These are phyloP conservation scores for Trogon surrucura DNA, from an alignment of 2,113 vertebrate species.

Conservation along the genomic window DNA sequence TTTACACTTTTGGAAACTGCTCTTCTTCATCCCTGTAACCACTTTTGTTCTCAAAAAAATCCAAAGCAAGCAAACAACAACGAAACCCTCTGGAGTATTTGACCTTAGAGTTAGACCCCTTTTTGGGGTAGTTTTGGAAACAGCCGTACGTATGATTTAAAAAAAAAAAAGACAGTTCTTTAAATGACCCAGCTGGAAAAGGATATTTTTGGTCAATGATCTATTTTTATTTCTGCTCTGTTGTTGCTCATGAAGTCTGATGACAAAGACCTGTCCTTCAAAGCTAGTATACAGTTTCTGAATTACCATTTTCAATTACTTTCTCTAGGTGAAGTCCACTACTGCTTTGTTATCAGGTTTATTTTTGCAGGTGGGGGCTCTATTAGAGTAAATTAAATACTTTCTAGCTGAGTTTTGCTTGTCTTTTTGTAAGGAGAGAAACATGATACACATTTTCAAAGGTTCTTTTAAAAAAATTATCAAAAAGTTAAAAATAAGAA, in stretches of 20 bases:
- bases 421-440: not conserved
- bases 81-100: not conserved
- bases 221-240: constrained; percentile 80
- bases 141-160: constrained; percentile 20
- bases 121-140: constrained; percentile 38
- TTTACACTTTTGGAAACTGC: not conserved
- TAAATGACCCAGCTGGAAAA: constrained; percentile 73
- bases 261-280: constrained; percentile 77
- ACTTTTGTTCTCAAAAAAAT: not conserved
- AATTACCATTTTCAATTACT: constrained; percentile 78
- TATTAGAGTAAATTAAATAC: not conserved
- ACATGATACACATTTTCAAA: constrained; percentile 26
- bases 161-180: constrained; percentile 56
- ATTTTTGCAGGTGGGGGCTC: not conserved
- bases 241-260: constrained; percentile 73
- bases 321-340: constrained; percentile 36
- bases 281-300: constrained; percentile 53
- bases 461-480: constrained; percentile 2
- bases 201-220: constrained; percentile 78
- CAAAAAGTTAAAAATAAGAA: constrained; percentile 42
- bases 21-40: not conserved
- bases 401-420: constrained; percentile 8
- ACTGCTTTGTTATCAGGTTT: not conserved
- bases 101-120: constrained; percentile 15
- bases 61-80: not conserved